phyloP scores from a whole-genome alignment of 2,113 vertebrate species.

The Acrocephalus kingi region DNA sequence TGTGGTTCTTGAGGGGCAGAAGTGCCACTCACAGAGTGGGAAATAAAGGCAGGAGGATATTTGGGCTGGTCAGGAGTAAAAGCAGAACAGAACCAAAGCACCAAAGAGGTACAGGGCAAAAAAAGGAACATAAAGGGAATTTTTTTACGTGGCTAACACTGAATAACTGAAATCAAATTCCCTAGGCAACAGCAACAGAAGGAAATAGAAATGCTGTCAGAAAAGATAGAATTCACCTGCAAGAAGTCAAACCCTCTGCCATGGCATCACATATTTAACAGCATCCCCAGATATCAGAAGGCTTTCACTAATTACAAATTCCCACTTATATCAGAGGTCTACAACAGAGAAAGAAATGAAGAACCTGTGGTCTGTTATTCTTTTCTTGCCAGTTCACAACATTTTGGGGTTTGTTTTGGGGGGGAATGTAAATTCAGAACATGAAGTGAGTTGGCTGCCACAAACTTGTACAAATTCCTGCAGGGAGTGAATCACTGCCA shows the following conservation, averaged over 20 bases:
- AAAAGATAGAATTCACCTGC: neutral
- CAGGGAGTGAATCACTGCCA: too few species aligned
- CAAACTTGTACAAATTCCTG: too few species aligned
- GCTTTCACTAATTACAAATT: neutral
- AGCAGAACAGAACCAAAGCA: neutral
- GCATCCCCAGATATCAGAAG: neutral
- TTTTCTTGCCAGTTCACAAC: conserved; percentile 43
- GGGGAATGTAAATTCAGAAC: conserved; percentile 36
- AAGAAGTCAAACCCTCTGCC: neutral
- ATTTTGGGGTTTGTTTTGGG: conserved; percentile 52
- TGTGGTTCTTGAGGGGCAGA: neutral
- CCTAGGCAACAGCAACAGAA: neutral
- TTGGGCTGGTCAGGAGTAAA: neutral
- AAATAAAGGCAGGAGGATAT: neutral
- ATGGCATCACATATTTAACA: accelerated
- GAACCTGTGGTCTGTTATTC: neutral
- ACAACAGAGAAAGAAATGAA: neutral
- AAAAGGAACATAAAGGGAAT: neutral
- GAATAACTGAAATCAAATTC: neutral
- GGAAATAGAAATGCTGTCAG: neutral
- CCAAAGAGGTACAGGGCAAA: neutral
- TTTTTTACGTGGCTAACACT: neutral
- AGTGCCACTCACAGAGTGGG: neutral
- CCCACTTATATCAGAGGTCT: neutral
- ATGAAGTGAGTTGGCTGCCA: neutral